These are phyloP conservation scores for Pherbina coryleti DNA, from an alignment of 2,888 invertebrate species.

Conservation along the genomic window DNA sequence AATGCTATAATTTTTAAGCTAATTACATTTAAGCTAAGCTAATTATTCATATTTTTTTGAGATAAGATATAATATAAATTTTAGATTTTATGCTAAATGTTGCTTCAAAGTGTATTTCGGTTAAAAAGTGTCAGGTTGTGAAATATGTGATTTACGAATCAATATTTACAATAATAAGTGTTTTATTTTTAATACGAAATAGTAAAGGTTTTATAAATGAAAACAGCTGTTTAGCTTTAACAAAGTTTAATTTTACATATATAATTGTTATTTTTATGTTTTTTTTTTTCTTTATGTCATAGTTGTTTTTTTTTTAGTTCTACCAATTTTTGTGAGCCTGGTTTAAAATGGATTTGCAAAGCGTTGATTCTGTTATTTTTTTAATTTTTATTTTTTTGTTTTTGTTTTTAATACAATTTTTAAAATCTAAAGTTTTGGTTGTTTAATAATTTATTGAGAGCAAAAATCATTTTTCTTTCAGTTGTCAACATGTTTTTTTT, in stretches of 20 bases:
- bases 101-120: neutral
- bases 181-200: neutral
- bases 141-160: slow-evolving; percentile 22
- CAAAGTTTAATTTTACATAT: neutral
- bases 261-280: neutral
- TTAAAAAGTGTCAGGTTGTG: slow-evolving; percentile 30
- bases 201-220: neutral
- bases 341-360: slow-evolving; percentile 7
- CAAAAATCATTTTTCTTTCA: neutral
- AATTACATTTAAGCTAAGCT: slow-evolving; percentile 12
- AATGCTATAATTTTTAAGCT: neutral
- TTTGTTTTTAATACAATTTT: slow-evolving; percentile 4
- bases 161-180: slow-evolving; percentile 17
- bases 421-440: neutral
- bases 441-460: neutral
- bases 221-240: slow-evolving; percentile 14
- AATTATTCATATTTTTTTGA: neutral
- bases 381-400: no score
- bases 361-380: slow-evolving; percentile 33
- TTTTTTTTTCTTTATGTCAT: neutral
- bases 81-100: neutral
- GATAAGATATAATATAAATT: neutral
- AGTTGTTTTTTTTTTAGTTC: neutral
- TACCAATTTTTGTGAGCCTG: neutral
- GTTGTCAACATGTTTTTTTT: neutral